Conservation (phyloP, 2,888 invertebrate species). For the Pyrgus malvae region DNA sequence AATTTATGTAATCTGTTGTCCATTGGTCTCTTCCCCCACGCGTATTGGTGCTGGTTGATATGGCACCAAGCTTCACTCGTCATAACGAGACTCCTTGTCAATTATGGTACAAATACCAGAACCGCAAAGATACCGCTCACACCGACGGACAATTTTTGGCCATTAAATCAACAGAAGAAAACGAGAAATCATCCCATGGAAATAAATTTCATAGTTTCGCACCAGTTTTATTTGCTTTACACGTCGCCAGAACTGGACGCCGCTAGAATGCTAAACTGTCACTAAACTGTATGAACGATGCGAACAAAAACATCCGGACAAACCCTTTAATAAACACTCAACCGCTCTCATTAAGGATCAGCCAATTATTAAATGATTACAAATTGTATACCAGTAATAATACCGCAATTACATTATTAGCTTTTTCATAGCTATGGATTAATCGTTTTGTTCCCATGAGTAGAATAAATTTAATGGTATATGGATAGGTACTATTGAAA, state of each 20-base stretch:
- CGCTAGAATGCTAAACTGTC: conserved; percentile 53
- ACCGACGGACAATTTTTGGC: too few species aligned
- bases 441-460: background rate
- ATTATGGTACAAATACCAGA: too few species aligned
- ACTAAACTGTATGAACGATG: conserved; percentile 33
- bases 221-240: conserved; percentile 66
- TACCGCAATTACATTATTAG: conserved; percentile 15
- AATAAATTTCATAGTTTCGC: conserved; percentile 46
- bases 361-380: conserved; percentile 20
- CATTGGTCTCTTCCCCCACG: too few species aligned
- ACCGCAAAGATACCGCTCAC: too few species aligned
- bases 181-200: too few species aligned
- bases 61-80: too few species aligned
- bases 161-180: too few species aligned
- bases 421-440: background rate
- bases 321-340: conserved; percentile 18
- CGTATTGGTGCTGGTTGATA: too few species aligned
- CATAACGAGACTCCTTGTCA: too few species aligned
- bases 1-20: too few species aligned
- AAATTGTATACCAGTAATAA: conserved; percentile 13
- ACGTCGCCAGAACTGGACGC: conserved; percentile 50
- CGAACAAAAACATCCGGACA: conserved; percentile 16
- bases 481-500: background rate
- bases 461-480: background rate
- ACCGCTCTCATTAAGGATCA: conserved; percentile 27